phyloP scores from a whole-genome alignment of 2,888 invertebrate genomes.

The Anthrax anthrax region DNA sequence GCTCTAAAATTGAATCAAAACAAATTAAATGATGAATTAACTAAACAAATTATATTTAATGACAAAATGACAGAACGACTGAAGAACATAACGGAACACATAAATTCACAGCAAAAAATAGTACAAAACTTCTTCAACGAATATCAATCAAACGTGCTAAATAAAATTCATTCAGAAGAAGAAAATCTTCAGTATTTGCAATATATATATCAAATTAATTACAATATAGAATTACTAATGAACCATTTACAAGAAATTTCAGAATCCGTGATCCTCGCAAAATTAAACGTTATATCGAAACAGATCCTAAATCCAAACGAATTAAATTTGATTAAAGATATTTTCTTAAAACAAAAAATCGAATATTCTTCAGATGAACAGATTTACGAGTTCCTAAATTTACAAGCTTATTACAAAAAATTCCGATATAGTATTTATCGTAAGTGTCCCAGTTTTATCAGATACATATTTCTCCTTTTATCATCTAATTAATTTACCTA shows the following conservation, averaged over 20 bases:
- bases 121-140: constrained; percentile 4
- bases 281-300: background rate
- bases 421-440: too few species aligned
- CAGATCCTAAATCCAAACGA: background rate
- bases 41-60: constrained; percentile 1
- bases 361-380: background rate
- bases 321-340: too few species aligned
- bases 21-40: background rate
- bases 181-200: constrained; percentile 3
- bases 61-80: constrained; percentile 5
- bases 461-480: too few species aligned
- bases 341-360: too few species aligned
- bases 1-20: constrained; percentile 3
- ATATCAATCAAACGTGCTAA: background rate
- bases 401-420: background rate
- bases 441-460: too few species aligned
- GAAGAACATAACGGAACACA: constrained; percentile 8
- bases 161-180: constrained; percentile 3
- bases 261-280: background rate
- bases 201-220: constrained; percentile 5
- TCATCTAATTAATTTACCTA: too few species aligned
- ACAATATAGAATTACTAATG: constrained; percentile 5
- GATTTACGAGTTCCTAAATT: background rate
- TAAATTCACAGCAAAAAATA: constrained; percentile 8
- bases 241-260: constrained; percentile 1